Evolutionary conservation across 2,113 vertebrate species (phyloP).

Genomic region (Sakesphorus luctuosus): DNA sequence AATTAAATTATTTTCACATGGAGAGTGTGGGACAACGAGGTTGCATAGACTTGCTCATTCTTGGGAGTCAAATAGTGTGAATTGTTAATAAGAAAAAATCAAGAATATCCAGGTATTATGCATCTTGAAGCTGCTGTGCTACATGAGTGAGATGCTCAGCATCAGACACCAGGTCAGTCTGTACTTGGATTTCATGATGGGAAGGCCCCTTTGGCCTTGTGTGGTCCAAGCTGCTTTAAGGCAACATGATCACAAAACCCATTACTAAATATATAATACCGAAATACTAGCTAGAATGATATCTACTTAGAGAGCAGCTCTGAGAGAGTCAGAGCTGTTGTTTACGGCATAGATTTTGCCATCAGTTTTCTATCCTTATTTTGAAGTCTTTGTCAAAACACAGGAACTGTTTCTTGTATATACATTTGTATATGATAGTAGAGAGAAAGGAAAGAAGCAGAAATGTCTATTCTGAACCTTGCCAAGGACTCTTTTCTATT

Average conservation of each 20-base stretch:
- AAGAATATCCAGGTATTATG: background rate
- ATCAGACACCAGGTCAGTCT: background rate
- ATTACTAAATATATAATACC: background rate
- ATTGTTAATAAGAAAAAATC: background rate
- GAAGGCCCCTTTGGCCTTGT: background rate
- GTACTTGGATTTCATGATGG: background rate
- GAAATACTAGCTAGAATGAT: background rate
- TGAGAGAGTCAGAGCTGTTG: background rate
- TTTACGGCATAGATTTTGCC: background rate
- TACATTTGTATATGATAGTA: background rate
- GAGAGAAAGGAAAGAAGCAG: background rate
- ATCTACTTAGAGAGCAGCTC: background rate
- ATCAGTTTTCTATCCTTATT: background rate
- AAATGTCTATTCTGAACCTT: background rate
- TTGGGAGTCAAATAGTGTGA: background rate
- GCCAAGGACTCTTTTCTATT: background rate
- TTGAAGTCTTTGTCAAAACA: background rate
- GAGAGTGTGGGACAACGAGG: fast-evolving
- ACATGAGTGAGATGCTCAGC: background rate
- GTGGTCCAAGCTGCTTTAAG: background rate
- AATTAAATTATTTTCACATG: background rate
- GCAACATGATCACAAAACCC: background rate
- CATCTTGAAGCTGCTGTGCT: background rate
- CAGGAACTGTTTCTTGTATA: background rate
- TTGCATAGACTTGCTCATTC: background rate